A percentile compares a stretch with the other conserved stretches of the same genome.
phyloP scores from a whole-genome alignment of 2,888 invertebrate genomes.

The Andrena bicolor region DNA sequence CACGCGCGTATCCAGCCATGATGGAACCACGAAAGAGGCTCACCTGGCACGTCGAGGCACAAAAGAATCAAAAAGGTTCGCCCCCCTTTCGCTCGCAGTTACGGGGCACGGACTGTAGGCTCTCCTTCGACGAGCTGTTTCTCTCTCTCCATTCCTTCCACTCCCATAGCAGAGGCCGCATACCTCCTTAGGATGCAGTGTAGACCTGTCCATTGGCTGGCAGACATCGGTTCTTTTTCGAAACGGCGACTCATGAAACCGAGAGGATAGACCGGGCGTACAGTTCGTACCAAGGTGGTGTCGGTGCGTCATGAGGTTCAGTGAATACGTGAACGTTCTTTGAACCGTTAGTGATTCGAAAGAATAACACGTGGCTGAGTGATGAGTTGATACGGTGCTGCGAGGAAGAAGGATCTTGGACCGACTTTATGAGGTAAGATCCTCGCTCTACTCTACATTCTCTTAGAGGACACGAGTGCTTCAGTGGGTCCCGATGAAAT shows the following conservation, averaged over 20 bases:
- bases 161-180: conserved; percentile 81
- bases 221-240: conserved; percentile 80
- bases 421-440: conserved; percentile 68
- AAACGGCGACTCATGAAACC: conserved; percentile 62
- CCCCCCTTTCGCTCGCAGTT: conserved; percentile 66
- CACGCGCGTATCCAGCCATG: conserved; percentile 28
- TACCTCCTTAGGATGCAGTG: conserved; percentile 83
- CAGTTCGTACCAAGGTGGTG: conserved; percentile 13
- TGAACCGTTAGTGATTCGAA: conserved; percentile 33
- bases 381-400: conserved; percentile 58
- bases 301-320: conserved; percentile 61
- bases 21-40: conserved; percentile 65
- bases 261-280: conserved; percentile 36
- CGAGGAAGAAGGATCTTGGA: conserved; percentile 63
- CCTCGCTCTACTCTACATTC: not conserved
- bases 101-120: conserved; percentile 69
- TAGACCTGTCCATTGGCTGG: conserved; percentile 81
- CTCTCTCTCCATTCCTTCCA: conserved; percentile 80
- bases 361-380: conserved; percentile 43
- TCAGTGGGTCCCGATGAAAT: not conserved
- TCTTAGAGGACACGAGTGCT: not conserved
- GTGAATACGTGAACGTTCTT: conserved; percentile 45
- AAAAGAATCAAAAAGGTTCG: conserved; percentile 65
- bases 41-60: conserved; percentile 55
- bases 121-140: conserved; percentile 68